Conservation (phyloP, 2,113 vertebrate species). For the Scomber scombrus region DNA sequence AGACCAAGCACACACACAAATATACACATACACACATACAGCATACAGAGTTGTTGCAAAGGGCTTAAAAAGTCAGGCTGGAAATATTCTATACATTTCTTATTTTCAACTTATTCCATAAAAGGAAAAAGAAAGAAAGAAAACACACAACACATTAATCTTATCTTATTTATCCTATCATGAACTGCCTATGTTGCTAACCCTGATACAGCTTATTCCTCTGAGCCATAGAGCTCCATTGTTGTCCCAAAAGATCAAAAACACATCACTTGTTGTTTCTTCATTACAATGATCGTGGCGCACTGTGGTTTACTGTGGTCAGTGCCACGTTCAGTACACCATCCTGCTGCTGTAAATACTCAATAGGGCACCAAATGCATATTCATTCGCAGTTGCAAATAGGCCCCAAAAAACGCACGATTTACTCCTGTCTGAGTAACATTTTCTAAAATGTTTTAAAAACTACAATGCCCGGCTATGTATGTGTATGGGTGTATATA, state of each 20-base stretch:
- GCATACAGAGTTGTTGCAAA: conserved; percentile 4
- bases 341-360: background rate
- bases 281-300: conserved; percentile 8
- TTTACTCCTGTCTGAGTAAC: background rate
- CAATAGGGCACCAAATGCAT: background rate
- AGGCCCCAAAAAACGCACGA: background rate
- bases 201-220: background rate
- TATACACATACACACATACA: background rate
- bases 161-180: background rate
- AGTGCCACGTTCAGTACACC: background rate
- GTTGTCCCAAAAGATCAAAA: conserved; percentile 25
- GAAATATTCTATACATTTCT: background rate
- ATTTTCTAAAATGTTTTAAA: background rate
- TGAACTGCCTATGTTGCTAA: conserved; percentile 10
- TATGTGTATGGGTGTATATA: too few relatives aligned
- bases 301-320: conserved; percentile 8
- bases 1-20: conserved; percentile 17
- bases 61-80: background rate
- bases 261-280: conserved; percentile 11
- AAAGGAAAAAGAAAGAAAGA: background rate
- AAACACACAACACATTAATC: background rate
- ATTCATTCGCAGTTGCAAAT: background rate
- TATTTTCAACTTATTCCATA: conserved; percentile 1
- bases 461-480: too few relatives aligned
- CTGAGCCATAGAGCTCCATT: conserved; percentile 14